Base-by-base conservation (phyloP, 2,888 invertebrate genomes). In the Periphyllus acericola region DNA sequence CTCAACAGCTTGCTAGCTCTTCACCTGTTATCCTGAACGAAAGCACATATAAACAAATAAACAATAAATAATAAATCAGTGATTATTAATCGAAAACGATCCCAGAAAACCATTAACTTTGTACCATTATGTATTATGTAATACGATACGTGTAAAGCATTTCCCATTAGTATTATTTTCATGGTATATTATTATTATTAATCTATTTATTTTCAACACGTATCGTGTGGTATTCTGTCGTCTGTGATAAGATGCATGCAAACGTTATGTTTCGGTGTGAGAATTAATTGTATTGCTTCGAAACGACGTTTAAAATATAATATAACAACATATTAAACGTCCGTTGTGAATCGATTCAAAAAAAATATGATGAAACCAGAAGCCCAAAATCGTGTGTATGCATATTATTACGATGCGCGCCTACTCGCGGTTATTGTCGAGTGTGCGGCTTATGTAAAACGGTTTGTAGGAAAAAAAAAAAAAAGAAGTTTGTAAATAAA, bases 11-110 rank as follows among this genome's bases (percentile, higher is more conserved):
- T 90, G 89, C 90, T 89, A 90, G 90, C 89, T 90, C 90, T 90
- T 90, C 91, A 91, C 91, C 91, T 91, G 90, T 90, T 90, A 90
- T 90, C 90, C 91, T 91, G 89, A 84, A 85, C 78, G 88, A 83
- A 87, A 86, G 89, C 83, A 89, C 89, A 89, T 80, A 89, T 76
- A 85, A 88, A 89, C 88, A 89, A 89, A 88, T 32, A 89, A 82
- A n/a, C n/a, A n/a, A 79, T 76, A 87, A 78, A 60, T 34, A 78
- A 25, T 74, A 32, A 76, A 75, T 66, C 25, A 21, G 32, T 66
- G 83, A 46, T 46, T 83, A 68, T 84, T 75, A 52, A 60, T 55
- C 29, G 34, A 72, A 83, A n/a, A 52, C 9, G 66, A 29, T 32
- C n/a, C 29, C 71, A 29, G 71, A 71, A 80, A 32, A 76, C 40